phyloP scores from a whole-genome alignment of 2,888 invertebrate species.

The Cryptosula pallasiana region DNA sequence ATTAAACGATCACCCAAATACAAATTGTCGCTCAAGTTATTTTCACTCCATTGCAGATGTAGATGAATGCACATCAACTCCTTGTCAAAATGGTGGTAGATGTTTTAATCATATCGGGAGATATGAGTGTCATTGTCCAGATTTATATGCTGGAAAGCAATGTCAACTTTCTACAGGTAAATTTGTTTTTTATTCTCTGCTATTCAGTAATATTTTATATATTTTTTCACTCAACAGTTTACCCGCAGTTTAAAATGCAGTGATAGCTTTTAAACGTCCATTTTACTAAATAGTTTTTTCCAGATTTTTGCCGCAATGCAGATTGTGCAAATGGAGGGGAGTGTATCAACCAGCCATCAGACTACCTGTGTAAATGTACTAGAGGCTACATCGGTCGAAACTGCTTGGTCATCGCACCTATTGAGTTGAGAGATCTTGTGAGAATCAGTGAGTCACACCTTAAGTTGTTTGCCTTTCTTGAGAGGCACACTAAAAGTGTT shows the following conservation, averaged over 20 bases:
- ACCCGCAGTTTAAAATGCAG: no score
- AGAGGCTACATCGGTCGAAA: background rate
- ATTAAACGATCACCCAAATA: no score
- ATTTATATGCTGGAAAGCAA: background rate
- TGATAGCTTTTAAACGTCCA: no score
- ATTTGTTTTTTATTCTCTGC: background rate
- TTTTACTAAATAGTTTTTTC: no score
- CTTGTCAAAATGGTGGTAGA: background rate
- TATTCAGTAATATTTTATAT: no score
- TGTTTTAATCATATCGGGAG: background rate
- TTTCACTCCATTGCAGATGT: background rate
- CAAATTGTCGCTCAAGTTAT: no score
- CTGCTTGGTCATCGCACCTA: background rate
- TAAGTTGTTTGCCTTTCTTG: no score
- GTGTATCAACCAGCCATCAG: background rate
- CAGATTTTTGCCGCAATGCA: background rate
- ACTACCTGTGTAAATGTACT: background rate
- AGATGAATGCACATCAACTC: background rate
- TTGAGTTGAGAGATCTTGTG: background rate
- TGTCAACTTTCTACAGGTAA: conserved; percentile 18
- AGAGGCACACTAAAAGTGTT: no score
- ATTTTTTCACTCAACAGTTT: no score
- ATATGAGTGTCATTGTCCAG: background rate
- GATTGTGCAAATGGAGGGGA: conserved; percentile 6
- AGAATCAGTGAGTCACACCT: background rate